A percentile compares a stretch with the other conserved stretches of the same genome.
These are phyloP conservation scores for Celastrina argiolus DNA, from an alignment of 2,888 invertebrate genomes.

Conservation along the genomic window DNA sequence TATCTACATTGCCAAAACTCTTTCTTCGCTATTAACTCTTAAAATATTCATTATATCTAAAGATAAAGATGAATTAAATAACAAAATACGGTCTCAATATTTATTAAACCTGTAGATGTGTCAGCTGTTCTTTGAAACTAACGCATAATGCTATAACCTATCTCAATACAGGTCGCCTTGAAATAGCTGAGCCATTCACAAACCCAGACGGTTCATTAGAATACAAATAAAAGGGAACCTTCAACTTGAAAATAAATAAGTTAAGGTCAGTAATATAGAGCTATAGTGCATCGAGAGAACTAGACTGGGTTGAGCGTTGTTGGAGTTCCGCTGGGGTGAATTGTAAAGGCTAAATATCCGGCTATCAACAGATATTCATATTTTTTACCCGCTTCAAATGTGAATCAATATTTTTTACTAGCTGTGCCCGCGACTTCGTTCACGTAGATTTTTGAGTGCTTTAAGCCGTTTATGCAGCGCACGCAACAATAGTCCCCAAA, in stretches of 20 bases:
- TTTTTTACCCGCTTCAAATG: conserved; percentile 6
- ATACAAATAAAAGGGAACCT: conserved; percentile 59
- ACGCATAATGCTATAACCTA: conserved; percentile 64
- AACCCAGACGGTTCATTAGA: conserved; percentile 56
- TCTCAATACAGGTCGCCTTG: conserved; percentile 66
- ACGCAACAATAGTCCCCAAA: no score
- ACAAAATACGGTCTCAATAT: not conserved
- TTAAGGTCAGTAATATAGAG: conserved; percentile 64
- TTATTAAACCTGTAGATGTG: conserved; percentile 36
- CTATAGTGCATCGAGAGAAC: conserved; percentile 64
- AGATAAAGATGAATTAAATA: no score
- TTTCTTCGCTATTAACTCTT: no score
- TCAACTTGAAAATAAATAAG: conserved; percentile 70
- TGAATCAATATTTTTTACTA: conserved; percentile 19
- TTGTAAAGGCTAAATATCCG: conserved; percentile 42
- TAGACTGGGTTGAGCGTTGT: conserved; percentile 49
- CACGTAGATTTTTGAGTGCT: no score
- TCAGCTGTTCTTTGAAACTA: conserved; percentile 61
- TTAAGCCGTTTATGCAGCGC: no score
- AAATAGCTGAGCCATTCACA: conserved; percentile 60
- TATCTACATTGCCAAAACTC: no score
- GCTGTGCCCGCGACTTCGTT: no score
- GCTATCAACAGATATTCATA: conserved; percentile 28
- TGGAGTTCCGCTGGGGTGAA: conserved; percentile 44
- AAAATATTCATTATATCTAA: no score